Percentiles rank a stretch among this genome's conserved stretches.
Conservation (phyloP, 2,888 invertebrate species). For the Pandemis heparana region DNA sequence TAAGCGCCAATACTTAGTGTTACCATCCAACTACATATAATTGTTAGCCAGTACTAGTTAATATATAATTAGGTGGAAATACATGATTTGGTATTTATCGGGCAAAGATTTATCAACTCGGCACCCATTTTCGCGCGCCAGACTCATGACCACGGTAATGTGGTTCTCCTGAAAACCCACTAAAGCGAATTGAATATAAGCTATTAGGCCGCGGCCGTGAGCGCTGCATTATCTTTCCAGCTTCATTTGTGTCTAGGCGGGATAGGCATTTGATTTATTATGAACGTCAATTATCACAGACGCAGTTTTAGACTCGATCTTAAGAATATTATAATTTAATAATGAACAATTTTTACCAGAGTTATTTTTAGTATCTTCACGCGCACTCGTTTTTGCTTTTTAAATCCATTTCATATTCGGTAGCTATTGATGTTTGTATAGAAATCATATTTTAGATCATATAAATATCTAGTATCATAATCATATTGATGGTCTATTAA, state of each 20-base stretch:
- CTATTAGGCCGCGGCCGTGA: constrained; percentile 4
- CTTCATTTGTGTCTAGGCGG: neutral
- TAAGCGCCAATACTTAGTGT: neutral
- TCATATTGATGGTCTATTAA: neutral
- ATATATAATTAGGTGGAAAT: neutral
- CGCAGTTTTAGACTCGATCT: neutral
- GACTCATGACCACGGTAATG: neutral
- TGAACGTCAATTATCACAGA: neutral
- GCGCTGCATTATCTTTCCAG: constrained; percentile 12
- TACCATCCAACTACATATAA: neutral
- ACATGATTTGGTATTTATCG: neutral
- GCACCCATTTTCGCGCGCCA: neutral
- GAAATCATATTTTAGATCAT: no score
- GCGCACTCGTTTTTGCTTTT: no score
- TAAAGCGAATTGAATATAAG: constrained; percentile 7
- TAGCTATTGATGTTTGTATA: no score
- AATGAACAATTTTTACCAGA: no score
- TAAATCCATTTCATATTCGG: no score
- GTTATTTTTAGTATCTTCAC: no score
- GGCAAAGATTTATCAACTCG: neutral
- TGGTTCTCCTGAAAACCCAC: constrained; percentile 12
- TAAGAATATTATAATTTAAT: neutral
- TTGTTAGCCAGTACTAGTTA: neutral
- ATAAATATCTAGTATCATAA: neutral
- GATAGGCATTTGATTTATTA: constrained; percentile 3